Evolutionary conservation across 2,888 invertebrate genomes (phyloP), one percentile per base, ranked within the genome.

Genomic region (Volucella bombylans): DNA sequence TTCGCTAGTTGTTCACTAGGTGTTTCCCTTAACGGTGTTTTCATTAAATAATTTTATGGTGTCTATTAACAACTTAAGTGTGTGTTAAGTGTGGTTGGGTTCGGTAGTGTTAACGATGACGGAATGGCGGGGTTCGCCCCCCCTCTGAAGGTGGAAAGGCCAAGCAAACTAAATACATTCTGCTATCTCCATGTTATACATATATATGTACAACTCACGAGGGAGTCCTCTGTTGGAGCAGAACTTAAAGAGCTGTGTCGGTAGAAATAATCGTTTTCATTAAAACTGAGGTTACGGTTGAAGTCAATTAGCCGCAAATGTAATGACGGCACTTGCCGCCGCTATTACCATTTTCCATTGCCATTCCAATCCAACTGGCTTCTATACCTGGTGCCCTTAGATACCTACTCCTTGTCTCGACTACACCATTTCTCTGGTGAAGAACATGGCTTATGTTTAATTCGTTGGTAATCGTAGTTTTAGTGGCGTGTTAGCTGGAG

Each of bases 11-110:
- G 18, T 23, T 14, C 38, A 8, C 49, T 39, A 10, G 39, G 57
- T 50, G 43, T 50, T 38, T 67, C 62, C 14, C 67, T 76, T 81
- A 64, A 72, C 72, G 72, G 81, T 76, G 81, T 68, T 77, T 85
- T 81, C 85, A 77, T 85, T 85, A 69, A 85, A 85, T 72, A 85
- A 85, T 81, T 85, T 85, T 85, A 85, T 77, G 81, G 72, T 43
- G 54, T 81, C 85, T 85, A 85, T 85, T 85, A 85, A 77, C 81
- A 72, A 72, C 76, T 85, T 85, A 85, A 85, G 85, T 85, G 81
- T 85, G 67, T 76, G 55, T 71, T 85, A 81, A 81, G 85, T 81
- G 81, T 54, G 81, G 81, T 80, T 77, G 59, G 31, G 45, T 69
- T 54, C 18, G 15, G 3, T 9, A 23, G 47, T 14, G 61, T 45